These are phyloP conservation scores for Tetranychus urticae DNA, from an alignment of 1,140 invertebrate genomes.

Conservation along the genomic window DNA sequence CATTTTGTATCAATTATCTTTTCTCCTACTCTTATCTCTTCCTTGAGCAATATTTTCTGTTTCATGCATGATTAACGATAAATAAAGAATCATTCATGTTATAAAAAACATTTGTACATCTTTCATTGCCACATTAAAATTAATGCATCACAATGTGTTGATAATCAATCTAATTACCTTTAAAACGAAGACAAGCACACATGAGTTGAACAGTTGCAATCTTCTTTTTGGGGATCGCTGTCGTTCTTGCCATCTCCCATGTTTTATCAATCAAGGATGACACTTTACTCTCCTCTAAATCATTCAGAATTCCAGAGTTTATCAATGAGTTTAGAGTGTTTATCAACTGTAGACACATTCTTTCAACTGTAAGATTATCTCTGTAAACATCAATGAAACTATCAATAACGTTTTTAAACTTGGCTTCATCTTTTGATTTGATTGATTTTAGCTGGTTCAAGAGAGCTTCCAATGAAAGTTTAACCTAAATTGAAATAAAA, in stretches of 20 bases:
- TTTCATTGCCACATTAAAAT: no score
- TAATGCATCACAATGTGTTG: no score
- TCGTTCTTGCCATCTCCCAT: neutral
- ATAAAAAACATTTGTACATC: no score
- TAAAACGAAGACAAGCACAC: neutral
- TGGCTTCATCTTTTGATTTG: neutral
- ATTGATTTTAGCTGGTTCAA: neutral
- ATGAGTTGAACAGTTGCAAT: neutral
- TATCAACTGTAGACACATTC: neutral
- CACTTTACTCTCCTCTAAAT: neutral
- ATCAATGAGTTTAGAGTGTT: neutral
- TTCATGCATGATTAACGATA: no score
- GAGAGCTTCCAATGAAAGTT: neutral
- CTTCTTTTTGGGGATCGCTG: neutral
- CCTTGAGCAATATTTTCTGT: no score
- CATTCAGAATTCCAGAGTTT: neutral
- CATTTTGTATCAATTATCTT: no score
- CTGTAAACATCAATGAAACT: neutral
- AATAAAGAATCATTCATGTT: no score
- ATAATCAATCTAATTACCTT: neutral
- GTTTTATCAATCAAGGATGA: neutral
- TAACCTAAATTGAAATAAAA: neutral
- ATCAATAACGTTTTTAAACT: neutral
- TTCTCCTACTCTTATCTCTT: no score
- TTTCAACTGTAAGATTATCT: neutral